These are phyloP conservation scores for Eidolon dupreanum DNA, from an alignment of 2,797 vertebrate genomes.

Conservation along the genomic window DNA sequence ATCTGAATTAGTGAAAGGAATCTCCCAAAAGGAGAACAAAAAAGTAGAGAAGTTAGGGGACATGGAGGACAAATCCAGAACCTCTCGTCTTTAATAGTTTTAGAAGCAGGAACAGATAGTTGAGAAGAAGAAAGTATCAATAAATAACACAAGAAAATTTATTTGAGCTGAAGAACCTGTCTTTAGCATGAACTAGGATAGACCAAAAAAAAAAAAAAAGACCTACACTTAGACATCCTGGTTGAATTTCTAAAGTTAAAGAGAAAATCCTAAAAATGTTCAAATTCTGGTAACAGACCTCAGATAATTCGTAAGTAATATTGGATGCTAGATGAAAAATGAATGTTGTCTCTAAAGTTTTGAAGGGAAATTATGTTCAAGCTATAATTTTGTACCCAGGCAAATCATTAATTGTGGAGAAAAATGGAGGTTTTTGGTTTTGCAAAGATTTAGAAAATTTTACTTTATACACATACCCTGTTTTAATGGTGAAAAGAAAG, in stretches of 20 bases:
- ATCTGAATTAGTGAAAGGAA: background rate
- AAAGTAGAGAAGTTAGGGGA: background rate
- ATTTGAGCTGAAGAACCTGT: background rate
- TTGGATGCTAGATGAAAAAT: background rate
- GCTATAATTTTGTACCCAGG: background rate
- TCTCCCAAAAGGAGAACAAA: background rate
- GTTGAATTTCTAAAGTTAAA: background rate
- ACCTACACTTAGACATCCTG: background rate
- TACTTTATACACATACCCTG: background rate
- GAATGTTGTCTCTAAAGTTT: constrained; percentile 17
- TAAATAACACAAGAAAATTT: background rate
- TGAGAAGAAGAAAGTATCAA: background rate
- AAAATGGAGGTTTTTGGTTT: background rate
- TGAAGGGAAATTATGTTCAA: constrained; percentile 11
- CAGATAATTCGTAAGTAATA: background rate
- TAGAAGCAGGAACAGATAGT: background rate
- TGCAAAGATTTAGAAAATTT: background rate
- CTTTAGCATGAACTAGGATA: background rate
- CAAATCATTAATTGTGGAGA: background rate
- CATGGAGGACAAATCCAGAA: background rate
- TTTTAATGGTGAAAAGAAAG: background rate
- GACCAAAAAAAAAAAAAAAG: background rate
- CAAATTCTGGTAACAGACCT: background rate
- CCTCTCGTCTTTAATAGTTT: background rate
- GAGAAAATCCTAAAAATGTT: background rate